Percentiles rank a stretch among this genome's conserved stretches.
These are phyloP conservation scores for Ephydatia muelleri DNA, from an alignment of 37 sponge, comb jelly and placozoan genomes.

Conservation along the genomic window DNA sequence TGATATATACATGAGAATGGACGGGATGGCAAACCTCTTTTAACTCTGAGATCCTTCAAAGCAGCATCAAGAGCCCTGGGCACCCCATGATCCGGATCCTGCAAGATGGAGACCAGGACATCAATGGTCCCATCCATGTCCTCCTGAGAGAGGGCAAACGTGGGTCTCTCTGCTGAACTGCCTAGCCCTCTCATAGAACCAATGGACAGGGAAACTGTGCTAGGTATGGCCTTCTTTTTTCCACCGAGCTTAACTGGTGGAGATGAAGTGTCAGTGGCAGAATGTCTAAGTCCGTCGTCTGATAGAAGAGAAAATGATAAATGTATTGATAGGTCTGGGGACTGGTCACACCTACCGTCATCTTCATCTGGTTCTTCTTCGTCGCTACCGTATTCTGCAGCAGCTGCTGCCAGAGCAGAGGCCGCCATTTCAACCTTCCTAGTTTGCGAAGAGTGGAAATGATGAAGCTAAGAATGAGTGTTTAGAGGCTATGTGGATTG, in stretches of 20 bases:
- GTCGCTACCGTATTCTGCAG: conserved; percentile 27
- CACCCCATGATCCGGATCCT: conserved; percentile 75
- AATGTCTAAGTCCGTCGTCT: not conserved
- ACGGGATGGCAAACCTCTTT: conserved; percentile 21
- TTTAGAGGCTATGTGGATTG: too few species aligned
- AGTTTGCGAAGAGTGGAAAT: not conserved
- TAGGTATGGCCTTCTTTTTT: not conserved
- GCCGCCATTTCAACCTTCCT: conserved; percentile 61
- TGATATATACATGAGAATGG: not conserved
- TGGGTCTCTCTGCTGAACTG: not conserved
- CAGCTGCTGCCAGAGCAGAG: conserved; percentile 70
- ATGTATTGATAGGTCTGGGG: not conserved
- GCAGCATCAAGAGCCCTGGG: conserved; percentile 27
- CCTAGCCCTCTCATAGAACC: not conserved
- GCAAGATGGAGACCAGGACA: conserved; percentile 53
- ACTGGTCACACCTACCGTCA: not conserved
- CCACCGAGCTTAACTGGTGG: not conserved
- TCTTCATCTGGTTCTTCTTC: conserved; percentile 24
- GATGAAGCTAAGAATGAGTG: too few species aligned
- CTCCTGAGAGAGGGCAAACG: not conserved
- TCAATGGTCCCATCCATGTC: conserved; percentile 46
- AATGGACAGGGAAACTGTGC: not conserved
- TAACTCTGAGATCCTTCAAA: conserved; percentile 43
- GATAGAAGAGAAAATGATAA: not conserved
- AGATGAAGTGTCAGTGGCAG: not conserved